Conservation (phyloP, 2,888 invertebrate species). For the Girardia tigrina region DNA sequence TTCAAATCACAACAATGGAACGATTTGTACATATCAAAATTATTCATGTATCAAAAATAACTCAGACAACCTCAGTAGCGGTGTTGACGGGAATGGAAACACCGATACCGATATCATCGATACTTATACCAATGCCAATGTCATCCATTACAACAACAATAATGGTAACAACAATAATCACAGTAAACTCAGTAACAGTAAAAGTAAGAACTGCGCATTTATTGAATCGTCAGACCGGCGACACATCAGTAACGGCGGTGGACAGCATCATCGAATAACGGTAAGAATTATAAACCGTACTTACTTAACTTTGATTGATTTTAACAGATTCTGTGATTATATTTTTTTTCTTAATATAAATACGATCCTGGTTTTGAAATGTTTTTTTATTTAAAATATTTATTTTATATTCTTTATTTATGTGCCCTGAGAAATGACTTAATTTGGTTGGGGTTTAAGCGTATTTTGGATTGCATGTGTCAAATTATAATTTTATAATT, state of each 20-base stretch:
- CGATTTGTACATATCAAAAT: constrained; percentile 20
- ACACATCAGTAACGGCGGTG: background rate
- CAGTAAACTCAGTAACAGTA: too few relatives aligned
- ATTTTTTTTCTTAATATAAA: constrained; percentile 23
- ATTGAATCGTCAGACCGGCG: background rate
- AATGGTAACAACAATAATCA: too few relatives aligned
- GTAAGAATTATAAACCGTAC: constrained; percentile 23
- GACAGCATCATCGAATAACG: constrained; percentile 2
- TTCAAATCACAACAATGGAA: constrained; percentile 4
- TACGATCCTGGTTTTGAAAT: constrained; percentile 20
- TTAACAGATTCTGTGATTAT: constrained; percentile 14
- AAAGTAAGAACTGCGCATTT: constrained; percentile 5
- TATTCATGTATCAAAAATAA: background rate
- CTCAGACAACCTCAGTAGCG: too few relatives aligned
- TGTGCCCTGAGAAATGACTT: too few relatives aligned
- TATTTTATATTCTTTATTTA: background rate
- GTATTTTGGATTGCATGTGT: too few relatives aligned
- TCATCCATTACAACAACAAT: too few relatives aligned
- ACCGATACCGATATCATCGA: too few relatives aligned
- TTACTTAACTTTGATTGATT: constrained; percentile 18
- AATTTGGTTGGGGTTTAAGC: too few relatives aligned
- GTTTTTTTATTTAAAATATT: too few relatives aligned
- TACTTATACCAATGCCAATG: too few relatives aligned
- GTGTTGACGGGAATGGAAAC: too few relatives aligned
- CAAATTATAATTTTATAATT: too few relatives aligned